Conservation (phyloP, 2,797 vertebrate species). For the Sebastiscus tertius region DNA sequence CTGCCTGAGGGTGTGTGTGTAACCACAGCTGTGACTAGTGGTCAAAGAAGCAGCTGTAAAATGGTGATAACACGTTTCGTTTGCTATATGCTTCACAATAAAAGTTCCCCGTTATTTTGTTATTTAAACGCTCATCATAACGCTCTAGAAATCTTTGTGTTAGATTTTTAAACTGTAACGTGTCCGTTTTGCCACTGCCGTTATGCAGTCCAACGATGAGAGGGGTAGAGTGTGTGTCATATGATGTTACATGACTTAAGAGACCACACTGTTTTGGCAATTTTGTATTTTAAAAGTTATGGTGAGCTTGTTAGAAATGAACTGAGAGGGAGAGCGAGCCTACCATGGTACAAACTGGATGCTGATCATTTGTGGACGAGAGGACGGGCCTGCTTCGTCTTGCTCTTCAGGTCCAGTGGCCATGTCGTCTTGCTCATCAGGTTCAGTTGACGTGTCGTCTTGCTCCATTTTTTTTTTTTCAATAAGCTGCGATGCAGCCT, state of each 20-base stretch:
- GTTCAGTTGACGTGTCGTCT: background rate
- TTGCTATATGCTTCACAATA: too few relatives aligned
- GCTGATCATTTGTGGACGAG: background rate
- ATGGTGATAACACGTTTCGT: too few relatives aligned
- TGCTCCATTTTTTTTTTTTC: slow-evolving; percentile 17
- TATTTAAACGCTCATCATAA: too few relatives aligned
- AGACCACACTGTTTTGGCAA: background rate
- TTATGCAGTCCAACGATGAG: background rate
- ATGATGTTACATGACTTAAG: background rate
- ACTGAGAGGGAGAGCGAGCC: background rate
- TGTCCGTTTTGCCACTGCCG: background rate
- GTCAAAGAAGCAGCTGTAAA: too few relatives aligned
- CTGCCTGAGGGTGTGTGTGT: too few relatives aligned
- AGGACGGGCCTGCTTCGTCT: background rate
- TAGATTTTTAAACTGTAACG: background rate
- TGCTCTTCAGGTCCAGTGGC: background rate
- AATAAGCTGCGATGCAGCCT: slow-evolving; percentile 67
- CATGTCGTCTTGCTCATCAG: background rate
- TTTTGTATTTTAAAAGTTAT: background rate
- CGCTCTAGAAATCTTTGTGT: too few relatives aligned
- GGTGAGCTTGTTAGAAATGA: background rate
- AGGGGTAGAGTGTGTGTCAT: background rate
- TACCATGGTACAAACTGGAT: slow-evolving; percentile 19
- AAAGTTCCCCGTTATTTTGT: too few relatives aligned
- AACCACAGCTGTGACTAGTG: too few relatives aligned